Evolutionary conservation across 2,888 invertebrate genomes (phyloP), one percentile per base, ranked within the genome.

Genomic region (Nineta flava): DNA sequence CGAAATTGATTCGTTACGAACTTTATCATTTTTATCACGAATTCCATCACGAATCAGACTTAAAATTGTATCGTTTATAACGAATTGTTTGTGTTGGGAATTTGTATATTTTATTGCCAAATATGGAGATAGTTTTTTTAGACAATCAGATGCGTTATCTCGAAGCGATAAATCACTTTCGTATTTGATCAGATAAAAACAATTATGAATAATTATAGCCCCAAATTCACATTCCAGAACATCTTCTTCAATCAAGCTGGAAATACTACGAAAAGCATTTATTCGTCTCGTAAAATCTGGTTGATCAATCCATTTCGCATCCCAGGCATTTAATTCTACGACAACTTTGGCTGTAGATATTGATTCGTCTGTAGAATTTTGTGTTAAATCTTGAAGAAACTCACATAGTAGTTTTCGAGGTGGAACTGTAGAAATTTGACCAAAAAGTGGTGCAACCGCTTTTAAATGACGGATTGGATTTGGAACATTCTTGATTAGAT

Each of bases 251-350:
- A 70, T 55, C 50, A 76, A 61, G 43, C 70, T 61, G 52, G 77
- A 77, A 40, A 92, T 77, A 57, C 72, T 68, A 57, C 77, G 79
- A 57, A 90, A 88, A 0, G 86, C 86, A 49, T 83, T 79, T 17
- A 94, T 71, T 57, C 96, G 75, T 57, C 74, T 74, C 53, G 86
- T 81, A 59, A 87, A 93, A 67, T 96, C 92, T 0, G 95, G 93
- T 62, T 96, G 94, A 58, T 95, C 94, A n/a, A 95, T 75, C 80
- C 87, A 87, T 54, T 82, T 78, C 43, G 76, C 74, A 65, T 95
- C 87, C 74, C 81, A 93, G 0, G 94, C 82, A 66, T 96, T 96
- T 57, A 95, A 73, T 63, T 84, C 77, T 19, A 47, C 17, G 12
- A 44, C 26, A 19, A 44, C 26, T 26, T 44, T 31, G 9, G 21